Conservation (phyloP, 2,113 vertebrate species). For the Strix aluco region DNA sequence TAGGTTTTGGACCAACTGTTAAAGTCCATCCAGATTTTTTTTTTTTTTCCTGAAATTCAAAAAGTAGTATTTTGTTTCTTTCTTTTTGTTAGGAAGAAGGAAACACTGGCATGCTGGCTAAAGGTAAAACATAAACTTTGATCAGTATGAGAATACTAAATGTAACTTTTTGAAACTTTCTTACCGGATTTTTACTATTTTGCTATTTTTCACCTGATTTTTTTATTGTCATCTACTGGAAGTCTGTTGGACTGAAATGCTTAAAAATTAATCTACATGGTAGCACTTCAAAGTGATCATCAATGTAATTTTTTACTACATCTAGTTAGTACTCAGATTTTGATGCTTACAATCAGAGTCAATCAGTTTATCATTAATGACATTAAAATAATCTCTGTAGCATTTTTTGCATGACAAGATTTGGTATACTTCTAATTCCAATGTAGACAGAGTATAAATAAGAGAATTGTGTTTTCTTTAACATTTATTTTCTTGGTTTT, state of each 20-base stretch:
- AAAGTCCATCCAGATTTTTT: not conserved
- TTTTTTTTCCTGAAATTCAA: not conserved
- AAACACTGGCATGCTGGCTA: constrained; percentile 76
- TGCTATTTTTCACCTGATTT: not conserved
- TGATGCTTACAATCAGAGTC: not conserved
- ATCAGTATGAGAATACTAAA: not conserved
- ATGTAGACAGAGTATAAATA: not conserved
- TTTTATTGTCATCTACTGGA: not conserved
- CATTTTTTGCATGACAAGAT: not conserved
- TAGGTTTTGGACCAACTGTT: not conserved
- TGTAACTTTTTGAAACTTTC: not conserved
- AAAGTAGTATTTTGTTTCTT: not conserved
- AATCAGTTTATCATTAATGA: not conserved
- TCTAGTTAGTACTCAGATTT: not conserved
- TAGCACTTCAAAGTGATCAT: not conserved
- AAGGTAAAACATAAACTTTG: constrained; percentile 77
- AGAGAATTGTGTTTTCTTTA: not conserved
- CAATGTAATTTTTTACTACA: not conserved
- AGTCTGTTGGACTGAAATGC: not conserved
- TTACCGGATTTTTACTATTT: not conserved
- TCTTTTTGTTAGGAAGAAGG: constrained; percentile 75
- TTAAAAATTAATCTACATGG: not conserved
- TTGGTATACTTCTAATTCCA: not conserved
- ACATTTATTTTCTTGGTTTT: not conserved
- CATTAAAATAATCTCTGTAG: not conserved